These are phyloP conservation scores for Noctua janthe DNA, from an alignment of 2,888 invertebrate species.

Conservation along the genomic window DNA sequence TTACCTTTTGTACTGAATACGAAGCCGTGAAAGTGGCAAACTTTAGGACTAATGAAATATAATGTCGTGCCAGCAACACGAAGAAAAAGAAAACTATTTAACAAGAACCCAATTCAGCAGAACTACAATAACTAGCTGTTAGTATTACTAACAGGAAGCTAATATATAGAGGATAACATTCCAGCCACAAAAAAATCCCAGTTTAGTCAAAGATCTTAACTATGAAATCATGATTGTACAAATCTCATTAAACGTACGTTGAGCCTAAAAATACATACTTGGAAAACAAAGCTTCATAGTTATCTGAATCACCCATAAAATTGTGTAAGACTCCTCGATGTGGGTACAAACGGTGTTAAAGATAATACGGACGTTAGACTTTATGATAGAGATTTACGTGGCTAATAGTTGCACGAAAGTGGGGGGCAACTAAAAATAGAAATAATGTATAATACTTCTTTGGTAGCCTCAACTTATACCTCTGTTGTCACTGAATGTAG, in stretches of 20 bases:
- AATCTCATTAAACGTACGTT: background rate
- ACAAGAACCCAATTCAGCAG: background rate
- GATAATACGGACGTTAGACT: constrained; percentile 17
- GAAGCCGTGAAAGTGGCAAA: background rate
- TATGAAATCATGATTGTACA: background rate
- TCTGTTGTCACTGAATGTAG: background rate
- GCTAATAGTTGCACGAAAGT: constrained; percentile 3
- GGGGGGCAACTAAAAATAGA: constrained; percentile 17
- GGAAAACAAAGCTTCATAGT: background rate
- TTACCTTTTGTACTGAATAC: background rate
- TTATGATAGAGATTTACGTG: constrained; percentile 24
- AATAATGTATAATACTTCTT: background rate
- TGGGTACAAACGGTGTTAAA: background rate
- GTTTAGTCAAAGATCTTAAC: background rate
- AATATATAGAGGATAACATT: background rate
- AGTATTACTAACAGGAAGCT: background rate
- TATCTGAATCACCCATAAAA: constrained; percentile 35
- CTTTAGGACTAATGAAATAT: background rate
- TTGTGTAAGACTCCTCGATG: constrained; percentile 15
- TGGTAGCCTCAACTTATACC: background rate
- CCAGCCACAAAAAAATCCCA: background rate
- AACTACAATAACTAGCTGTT: background rate
- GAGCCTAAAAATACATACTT: background rate
- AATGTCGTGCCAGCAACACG: background rate
- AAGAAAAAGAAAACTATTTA: background rate